Percentiles rank a stretch among this genome's conserved stretches.
Evolutionary conservation across 2,888 invertebrate species (phyloP).

Genomic region (Matsumyia berberina): DNA sequence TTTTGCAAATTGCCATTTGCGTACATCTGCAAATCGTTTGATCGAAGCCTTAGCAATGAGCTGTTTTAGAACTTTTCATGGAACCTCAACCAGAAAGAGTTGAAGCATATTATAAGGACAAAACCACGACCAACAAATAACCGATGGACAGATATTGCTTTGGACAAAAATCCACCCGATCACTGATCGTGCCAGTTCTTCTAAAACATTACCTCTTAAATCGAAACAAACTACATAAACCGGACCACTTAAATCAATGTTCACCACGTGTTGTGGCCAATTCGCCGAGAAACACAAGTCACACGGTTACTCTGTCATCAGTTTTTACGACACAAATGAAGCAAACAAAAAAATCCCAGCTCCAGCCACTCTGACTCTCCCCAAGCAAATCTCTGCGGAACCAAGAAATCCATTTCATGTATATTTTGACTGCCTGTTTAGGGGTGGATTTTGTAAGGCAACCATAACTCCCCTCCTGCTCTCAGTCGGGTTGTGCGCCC

Average conservation of each 20-base stretch:
- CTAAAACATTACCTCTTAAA: neutral
- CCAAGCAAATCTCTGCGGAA: constrained; percentile 24
- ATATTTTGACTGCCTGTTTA: constrained; percentile 61
- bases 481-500: neutral
- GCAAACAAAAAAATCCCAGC: constrained; percentile 13
- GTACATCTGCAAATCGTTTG: no score
- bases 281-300: neutral
- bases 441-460: constrained; percentile 66
- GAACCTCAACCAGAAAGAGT: no score
- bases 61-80: no score
- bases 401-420: constrained; percentile 55
- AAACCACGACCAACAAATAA: no score
- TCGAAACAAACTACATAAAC: neutral
- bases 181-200: no score
- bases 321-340: constrained; percentile 13
- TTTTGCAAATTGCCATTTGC: no score
- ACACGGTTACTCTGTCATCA: neutral
- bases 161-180: no score
- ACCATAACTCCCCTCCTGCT: constrained; percentile 65
- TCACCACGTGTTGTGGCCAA: neutral
- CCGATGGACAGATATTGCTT: no score
- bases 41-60: no score
- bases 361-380: constrained; percentile 3
- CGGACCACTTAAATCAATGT: neutral
- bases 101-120: no score